A percentile compares a stretch with the other conserved stretches of the same genome.
These are phyloP conservation scores for Chrysemys picta DNA, from an alignment of 2,113 vertebrate species.

Conservation along the genomic window DNA sequence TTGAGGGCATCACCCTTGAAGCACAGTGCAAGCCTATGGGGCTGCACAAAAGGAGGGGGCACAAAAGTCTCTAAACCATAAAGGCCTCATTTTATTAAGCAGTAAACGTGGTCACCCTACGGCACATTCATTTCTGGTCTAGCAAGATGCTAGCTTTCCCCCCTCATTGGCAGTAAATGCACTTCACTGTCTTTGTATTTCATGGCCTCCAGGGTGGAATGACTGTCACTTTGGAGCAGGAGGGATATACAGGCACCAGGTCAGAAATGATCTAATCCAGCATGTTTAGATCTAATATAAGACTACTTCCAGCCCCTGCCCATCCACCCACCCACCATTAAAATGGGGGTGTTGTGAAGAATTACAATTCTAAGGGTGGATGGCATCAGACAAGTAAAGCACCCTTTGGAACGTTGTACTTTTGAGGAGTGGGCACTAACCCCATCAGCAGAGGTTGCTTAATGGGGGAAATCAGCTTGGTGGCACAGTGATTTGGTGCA, in stretches of 20 bases:
- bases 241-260: neutral
- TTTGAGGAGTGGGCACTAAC: neutral
- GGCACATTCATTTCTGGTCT: neutral
- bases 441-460: neutral
- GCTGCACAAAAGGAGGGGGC: neutral
- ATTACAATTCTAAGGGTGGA: neutral
- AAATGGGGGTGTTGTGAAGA: neutral
- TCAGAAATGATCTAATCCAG: conserved; percentile 43
- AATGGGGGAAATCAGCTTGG: neutral
- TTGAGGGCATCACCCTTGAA: neutral
- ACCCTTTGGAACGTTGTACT: neutral
- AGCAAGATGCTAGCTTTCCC: neutral
- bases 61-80: neutral
- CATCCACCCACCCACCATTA: neutral
- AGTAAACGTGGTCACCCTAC: neutral
- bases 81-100: neutral
- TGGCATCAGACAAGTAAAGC: conserved; percentile 25
- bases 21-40: fast-evolving
- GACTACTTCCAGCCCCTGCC: conserved; percentile 15
- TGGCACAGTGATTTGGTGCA: neutral
- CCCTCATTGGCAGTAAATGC: neutral
- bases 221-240: conserved; percentile 20
- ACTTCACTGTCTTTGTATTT: neutral
- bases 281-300: neutral
- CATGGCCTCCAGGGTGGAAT: neutral